Evolutionary conservation across 2,888 invertebrate species (phyloP), one percentile per base, ranked within the genome.

Genomic region (Caenorhabditis virilis): DNA sequence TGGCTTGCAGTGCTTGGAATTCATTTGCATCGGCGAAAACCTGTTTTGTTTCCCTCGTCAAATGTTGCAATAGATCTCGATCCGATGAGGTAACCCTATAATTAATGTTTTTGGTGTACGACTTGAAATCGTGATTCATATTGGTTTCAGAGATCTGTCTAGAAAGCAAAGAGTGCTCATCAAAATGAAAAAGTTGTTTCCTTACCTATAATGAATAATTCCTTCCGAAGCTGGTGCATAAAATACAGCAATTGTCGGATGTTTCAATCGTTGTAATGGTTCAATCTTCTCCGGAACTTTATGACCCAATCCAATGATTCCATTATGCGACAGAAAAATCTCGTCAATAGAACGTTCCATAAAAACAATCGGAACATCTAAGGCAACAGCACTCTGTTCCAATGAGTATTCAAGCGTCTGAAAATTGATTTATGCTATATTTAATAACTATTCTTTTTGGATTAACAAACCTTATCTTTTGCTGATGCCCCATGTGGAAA

Each of bases 1-100:
- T 90, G 4, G 93, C 87, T 75, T 73, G 63, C 0, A 86, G 88
- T 0, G 94, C 91, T 76, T 88, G 86, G 83, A 94, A 97, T 62
- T 89, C 88, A 2, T 85, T 84, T 42, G 89, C 89, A 23, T 89
- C 88, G 30, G 88, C 88, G 84, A 91, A 94, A 64, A 90, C 88
- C 59, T 88, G 88, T 57, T 89, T 88, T 30, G 95, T 87, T 67
- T 89, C 67, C 23, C 65, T 58, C n/a, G 76, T 74, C 43, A 79
- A 39, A 27, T 70, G 64, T 6, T 47, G 55, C 27, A 75, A 53
- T 15, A 76, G 54, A 16, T 56, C 54, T 15, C 49, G 59, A 45
- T 78, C 76, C 4, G 65, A 55, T 2, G 74, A 65, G 1, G 74
- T 74, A 18, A 68, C 60, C 48, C 78, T 68, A 46, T 20, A 46